These are phyloP conservation scores for Neolamprologus fasciatus DNA, from an alignment of 2,113 vertebrate genomes.

Conservation along the genomic window DNA sequence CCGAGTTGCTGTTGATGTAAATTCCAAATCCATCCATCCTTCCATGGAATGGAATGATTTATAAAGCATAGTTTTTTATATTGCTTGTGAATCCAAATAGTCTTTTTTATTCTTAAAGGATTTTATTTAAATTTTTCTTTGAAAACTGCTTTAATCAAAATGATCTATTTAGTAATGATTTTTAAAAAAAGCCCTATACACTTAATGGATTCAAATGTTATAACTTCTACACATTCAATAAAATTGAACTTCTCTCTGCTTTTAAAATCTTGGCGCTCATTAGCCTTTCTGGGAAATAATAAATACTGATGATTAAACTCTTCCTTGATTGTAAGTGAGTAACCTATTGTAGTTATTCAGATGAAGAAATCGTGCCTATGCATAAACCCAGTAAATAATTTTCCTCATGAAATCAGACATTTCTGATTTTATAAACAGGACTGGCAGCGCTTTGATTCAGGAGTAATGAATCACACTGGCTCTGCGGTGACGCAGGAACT, in stretches of 20 bases:
- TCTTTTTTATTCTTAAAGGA: not conserved
- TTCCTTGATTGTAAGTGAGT: not conserved
- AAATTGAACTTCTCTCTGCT: not conserved
- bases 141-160: not conserved
- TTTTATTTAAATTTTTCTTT: not conserved
- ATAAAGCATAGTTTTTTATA: not conserved
- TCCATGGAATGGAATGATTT: not conserved
- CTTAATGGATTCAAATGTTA: not conserved
- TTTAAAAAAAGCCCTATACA: not conserved
- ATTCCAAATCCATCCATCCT: not conserved
- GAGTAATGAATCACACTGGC: not conserved
- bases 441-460: not conserved
- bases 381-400: rapidly evolving
- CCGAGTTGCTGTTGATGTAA: not conserved
- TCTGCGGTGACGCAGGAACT: not conserved
- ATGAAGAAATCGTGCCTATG: not conserved
- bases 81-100: not conserved
- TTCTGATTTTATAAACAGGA: not conserved
- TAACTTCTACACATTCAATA: not conserved
- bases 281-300: not conserved
- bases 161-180: not conserved
- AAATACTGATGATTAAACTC: not conserved
- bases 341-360: not conserved
- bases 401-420: not conserved
- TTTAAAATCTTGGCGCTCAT: not conserved